Evolutionary conservation across 2,888 invertebrate genomes (phyloP), one percentile per base, ranked within the genome.

Genomic region (Hemithea aestivaria): DNA sequence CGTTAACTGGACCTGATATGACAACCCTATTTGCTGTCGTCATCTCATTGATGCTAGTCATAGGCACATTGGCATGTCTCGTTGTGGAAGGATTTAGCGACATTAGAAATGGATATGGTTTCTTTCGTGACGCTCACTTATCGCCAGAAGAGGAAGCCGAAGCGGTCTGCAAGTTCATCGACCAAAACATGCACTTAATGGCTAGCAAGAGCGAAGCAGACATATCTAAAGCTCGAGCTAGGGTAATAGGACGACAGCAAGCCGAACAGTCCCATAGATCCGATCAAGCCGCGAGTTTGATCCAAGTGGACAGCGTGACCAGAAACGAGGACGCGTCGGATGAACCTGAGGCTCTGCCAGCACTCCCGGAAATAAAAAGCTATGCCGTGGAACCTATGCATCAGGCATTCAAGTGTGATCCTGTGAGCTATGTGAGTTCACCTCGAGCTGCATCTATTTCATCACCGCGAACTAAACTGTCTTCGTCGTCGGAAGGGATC

Each of bases 91-190:
- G 79, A 7, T 57, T 83, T 20, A 60, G 80, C 23, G 85, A 85
- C 38, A 51, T 85, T 2, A 72, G 71, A 1, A 66, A 68, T 26
- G 85, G 85, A 2, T 80, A 74, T 34, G 85, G 85, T 0, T 87
- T 84, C 47, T 87, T 73, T 45, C 65, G 85, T 35, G 84, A 87
- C 45, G 68, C 70, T 20, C 73, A 81, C 47, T 52, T 81, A 10
- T 58, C 73, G 6, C 76, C 81, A 0, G 69, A 77, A 43, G 73
- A 82, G 39, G 80, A 80, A 54, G 78, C 77, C 1, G 79, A 80
- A 36, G 73, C 73, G 1, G 73, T 83, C 8, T 83, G 81, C 45
- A 61, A 58, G 8, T 82, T 73, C 41, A 81, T 84, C 10, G 81
- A 84, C 32, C 62, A 71, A 35, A 77, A 83, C 48, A 58, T 62